Evolutionary conservation across 1,140 invertebrate genomes (phyloP).

Genomic region (Lepidurus arcticus): DNA sequence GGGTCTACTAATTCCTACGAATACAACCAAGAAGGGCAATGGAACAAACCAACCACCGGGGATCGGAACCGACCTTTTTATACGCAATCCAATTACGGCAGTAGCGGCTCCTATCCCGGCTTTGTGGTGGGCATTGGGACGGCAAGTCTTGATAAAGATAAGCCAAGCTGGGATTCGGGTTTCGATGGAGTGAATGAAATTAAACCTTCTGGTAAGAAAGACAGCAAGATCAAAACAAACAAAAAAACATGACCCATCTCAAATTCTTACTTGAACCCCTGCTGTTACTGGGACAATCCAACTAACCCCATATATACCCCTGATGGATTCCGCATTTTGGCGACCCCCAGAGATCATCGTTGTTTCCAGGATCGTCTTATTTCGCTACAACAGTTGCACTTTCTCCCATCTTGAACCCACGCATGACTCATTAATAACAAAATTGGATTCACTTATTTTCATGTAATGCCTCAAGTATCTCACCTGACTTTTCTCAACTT

Average conservation of each 20-base stretch:
- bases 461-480: too few species aligned
- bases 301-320: too few species aligned
- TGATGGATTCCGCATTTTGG: too few species aligned
- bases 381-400: too few species aligned
- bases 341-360: too few species aligned
- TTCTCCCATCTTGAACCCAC: too few species aligned
- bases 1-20: background rate
- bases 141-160: background rate
- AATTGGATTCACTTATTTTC: too few species aligned
- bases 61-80: background rate
- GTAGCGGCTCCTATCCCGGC: background rate
- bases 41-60: background rate
- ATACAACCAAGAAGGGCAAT: background rate
- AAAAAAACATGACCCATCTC: background rate
- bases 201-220: conserved; percentile 10
- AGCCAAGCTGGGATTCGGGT: background rate
- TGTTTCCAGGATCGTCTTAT: too few species aligned
- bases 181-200: background rate
- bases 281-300: too few species aligned
- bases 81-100: background rate
- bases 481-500: too few species aligned
- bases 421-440: too few species aligned
- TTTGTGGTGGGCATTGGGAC: background rate
- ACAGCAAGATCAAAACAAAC: background rate
- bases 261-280: too few species aligned